Evolutionary conservation across 92 coral and sea anemone genomes (phyloP).

Genomic region (Zoanthus gigantus): DNA sequence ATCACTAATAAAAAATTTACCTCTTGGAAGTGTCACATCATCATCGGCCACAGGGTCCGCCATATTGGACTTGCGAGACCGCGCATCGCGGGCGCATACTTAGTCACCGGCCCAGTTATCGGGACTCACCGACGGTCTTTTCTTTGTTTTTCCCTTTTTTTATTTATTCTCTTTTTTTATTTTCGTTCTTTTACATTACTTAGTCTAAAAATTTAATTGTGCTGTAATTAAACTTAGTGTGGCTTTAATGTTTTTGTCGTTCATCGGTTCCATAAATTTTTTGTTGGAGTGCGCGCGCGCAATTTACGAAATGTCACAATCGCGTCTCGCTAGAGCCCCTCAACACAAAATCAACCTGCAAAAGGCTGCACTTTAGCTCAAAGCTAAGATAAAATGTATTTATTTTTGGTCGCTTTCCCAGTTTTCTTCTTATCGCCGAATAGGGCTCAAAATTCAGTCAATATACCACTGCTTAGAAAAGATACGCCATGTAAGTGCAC

Average conservation of each 20-base stretch:
- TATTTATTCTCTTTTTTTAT: neutral
- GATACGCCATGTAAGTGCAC: conserved; percentile 74
- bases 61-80: conserved; percentile 74
- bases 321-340: no score
- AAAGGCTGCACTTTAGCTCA: no score
- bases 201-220: no score
- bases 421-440: neutral
- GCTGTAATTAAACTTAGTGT: no score
- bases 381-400: neutral
- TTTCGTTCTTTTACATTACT: no score
- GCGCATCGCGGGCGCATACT: conserved; percentile 55
- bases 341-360: no score
- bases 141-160: neutral
- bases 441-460: conserved; percentile 46
- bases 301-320: no score
- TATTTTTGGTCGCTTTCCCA: neutral
- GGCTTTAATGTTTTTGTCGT: no score
- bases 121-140: no score
- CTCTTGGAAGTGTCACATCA: conserved; percentile 98
- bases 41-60: conserved; percentile 96
- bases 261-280: no score
- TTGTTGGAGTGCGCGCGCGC: no score
- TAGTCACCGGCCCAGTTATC: conserved; percentile 28
- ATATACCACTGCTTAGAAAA: conserved; percentile 66
- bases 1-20: conserved; percentile 51